phyloP scores from a whole-genome alignment of 2,113 vertebrate species.

The Bubo blakistoni region DNA sequence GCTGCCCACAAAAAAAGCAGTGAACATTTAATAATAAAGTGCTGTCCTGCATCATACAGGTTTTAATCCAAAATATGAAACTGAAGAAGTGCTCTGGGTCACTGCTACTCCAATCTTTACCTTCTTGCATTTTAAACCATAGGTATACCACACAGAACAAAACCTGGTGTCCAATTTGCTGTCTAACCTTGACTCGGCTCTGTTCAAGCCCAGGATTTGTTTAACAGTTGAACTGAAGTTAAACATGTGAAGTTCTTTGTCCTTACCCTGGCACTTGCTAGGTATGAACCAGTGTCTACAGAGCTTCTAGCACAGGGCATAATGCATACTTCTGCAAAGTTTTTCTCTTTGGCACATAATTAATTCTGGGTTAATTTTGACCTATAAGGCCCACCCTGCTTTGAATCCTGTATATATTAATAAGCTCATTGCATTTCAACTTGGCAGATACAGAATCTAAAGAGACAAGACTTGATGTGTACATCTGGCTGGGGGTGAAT shows the following conservation, averaged over 20 bases:
- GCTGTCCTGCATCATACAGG: not conserved
- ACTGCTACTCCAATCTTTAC: not conserved
- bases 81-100: not conserved
- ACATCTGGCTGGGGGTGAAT: conserved; percentile 39
- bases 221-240: not conserved
- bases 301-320: not conserved
- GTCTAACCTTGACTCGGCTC: not conserved
- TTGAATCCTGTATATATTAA: conserved; percentile 4
- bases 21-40: not conserved
- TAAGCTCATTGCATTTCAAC: conserved; percentile 2
- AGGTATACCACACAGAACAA: not conserved
- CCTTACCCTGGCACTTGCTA: rapidly evolving
- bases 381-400: not conserved
- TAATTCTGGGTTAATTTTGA: conserved; percentile 26
- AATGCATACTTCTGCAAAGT: not conserved
- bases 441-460: conserved; percentile 28
- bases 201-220: not conserved
- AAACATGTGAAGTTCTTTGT: not conserved
- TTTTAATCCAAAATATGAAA: conserved; percentile 13
- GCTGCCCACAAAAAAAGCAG: not conserved
- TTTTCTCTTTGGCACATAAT: not conserved
- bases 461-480: conserved; percentile 41
- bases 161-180: not conserved
- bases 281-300: not conserved
- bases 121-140: not conserved